Evolutionary conservation across 2,888 invertebrate species (phyloP).

Genomic region (Laspeyria flexula): DNA sequence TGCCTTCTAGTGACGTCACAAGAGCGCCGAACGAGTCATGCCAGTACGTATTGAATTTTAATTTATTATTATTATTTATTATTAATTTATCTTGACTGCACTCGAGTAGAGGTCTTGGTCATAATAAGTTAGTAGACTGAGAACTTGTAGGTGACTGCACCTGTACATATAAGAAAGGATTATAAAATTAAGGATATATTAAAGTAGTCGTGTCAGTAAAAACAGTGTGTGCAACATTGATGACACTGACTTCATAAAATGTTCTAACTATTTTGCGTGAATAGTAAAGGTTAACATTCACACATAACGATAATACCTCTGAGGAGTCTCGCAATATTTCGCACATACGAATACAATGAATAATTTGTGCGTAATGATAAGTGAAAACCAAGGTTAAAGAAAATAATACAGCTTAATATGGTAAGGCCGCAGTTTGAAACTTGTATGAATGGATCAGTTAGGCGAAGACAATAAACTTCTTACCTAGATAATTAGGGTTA

Average conservation of each 20-base stretch:
- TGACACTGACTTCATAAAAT: too few species aligned
- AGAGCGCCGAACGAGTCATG: constrained; percentile 74
- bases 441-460: constrained; percentile 26
- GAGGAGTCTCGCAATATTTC: background rate
- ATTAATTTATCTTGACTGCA: too few species aligned
- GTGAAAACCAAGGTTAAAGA: constrained; percentile 36
- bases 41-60: constrained; percentile 65
- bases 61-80: background rate
- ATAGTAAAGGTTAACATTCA: constrained; percentile 3
- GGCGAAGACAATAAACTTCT: background rate
- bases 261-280: background rate
- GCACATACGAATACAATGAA: background rate
- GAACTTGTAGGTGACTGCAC: too few species aligned
- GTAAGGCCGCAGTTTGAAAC: constrained; percentile 48
- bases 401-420: constrained; percentile 57
- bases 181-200: too few species aligned
- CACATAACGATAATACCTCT: constrained; percentile 5
- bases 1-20: constrained; percentile 80
- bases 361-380: constrained; percentile 2
- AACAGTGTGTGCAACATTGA: too few species aligned
- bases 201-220: too few species aligned
- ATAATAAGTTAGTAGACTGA: too few species aligned
- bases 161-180: too few species aligned
- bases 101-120: too few species aligned
- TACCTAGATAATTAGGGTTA: too few species aligned